Evolutionary conservation across 2,113 vertebrate species (phyloP).

Genomic region (Scomber japonicus): DNA sequence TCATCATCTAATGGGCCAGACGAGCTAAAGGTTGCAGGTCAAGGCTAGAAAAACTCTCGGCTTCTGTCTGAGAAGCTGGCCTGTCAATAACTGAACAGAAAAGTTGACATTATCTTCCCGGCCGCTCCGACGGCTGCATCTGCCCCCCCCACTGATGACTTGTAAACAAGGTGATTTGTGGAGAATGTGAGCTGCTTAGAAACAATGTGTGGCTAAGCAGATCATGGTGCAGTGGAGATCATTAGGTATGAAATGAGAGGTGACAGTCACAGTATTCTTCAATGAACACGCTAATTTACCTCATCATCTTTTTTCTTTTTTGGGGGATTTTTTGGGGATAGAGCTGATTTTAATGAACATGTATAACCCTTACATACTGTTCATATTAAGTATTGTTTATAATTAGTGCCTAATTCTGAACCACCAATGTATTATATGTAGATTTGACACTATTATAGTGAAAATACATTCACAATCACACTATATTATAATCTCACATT

Average conservation of each 20-base stretch:
- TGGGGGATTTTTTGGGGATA: background rate
- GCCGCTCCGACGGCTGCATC: background rate
- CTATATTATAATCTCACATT: no score
- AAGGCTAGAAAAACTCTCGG: slow-evolving; percentile 56
- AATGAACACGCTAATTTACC: slow-evolving; percentile 50
- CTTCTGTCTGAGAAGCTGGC: slow-evolving; percentile 28
- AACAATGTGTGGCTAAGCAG: slow-evolving; percentile 52
- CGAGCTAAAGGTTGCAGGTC: slow-evolving; percentile 57
- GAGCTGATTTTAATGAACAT: background rate
- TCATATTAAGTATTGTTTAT: no score
- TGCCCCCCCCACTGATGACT: slow-evolving; percentile 26
- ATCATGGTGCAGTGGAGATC: slow-evolving; percentile 38
- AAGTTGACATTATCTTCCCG: slow-evolving; percentile 48
- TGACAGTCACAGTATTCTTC: slow-evolving; percentile 55
- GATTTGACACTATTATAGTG: no score
- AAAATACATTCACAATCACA: no score
- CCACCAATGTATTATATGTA: no score
- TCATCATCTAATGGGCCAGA: slow-evolving; percentile 60
- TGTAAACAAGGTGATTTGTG: slow-evolving; percentile 69
- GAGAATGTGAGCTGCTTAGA: slow-evolving; percentile 45
- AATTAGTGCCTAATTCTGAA: no score
- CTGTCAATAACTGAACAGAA: slow-evolving; percentile 57
- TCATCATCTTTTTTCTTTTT: slow-evolving; percentile 31
- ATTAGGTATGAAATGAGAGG: slow-evolving; percentile 54
- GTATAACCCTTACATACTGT: background rate